Evolutionary conservation across 2,888 invertebrate species (phyloP).

Genomic region (Oligia fasciuncula): DNA sequence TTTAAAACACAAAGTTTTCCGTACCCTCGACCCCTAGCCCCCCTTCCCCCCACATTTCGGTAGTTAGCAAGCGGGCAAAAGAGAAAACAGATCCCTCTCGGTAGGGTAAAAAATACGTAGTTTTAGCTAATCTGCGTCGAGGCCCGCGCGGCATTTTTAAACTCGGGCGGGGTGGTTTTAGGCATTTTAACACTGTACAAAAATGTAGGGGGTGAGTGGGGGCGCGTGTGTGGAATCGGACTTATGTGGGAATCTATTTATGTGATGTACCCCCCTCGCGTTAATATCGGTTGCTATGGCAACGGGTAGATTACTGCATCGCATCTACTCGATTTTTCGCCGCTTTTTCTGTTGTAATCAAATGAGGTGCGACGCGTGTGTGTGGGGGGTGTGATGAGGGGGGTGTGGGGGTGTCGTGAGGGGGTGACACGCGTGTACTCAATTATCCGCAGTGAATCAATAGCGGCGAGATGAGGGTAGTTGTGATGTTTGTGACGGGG

Average conservation of each 20-base stretch:
- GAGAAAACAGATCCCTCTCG: conserved; percentile 65
- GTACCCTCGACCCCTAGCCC: conserved; percentile 72
- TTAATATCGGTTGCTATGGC: conserved; percentile 88
- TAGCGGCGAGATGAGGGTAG: conserved; percentile 90
- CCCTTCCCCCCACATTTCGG: conserved; percentile 84
- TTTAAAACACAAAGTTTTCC: conserved; percentile 89
- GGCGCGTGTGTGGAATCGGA: conserved; percentile 87
- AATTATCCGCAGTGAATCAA: conserved; percentile 90
- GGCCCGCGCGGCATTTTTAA: conserved; percentile 80
- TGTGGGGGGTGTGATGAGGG: conserved; percentile 65
- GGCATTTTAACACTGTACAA: conserved; percentile 89
- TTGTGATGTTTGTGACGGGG: conserved; percentile 83
- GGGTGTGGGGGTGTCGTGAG: conserved; percentile 62
- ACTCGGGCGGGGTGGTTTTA: conserved; percentile 84
- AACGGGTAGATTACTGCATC: conserved; percentile 88
- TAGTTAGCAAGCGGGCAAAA: conserved; percentile 83
- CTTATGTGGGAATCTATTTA: conserved; percentile 89
- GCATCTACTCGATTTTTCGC: conserved; percentile 89
- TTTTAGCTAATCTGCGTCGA: conserved; percentile 92
- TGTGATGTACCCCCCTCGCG: conserved; percentile 83
- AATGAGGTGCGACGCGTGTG: conserved; percentile 88
- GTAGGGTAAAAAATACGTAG: conserved; percentile 92
- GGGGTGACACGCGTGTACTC: conserved; percentile 89
- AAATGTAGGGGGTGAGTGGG: conserved; percentile 82
- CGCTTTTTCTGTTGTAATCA: conserved; percentile 90